Evolutionary conservation across 2,113 vertebrate genomes (phyloP), one percentile per base, ranked within the genome.

Genomic region (Ellobius talpinus): DNA sequence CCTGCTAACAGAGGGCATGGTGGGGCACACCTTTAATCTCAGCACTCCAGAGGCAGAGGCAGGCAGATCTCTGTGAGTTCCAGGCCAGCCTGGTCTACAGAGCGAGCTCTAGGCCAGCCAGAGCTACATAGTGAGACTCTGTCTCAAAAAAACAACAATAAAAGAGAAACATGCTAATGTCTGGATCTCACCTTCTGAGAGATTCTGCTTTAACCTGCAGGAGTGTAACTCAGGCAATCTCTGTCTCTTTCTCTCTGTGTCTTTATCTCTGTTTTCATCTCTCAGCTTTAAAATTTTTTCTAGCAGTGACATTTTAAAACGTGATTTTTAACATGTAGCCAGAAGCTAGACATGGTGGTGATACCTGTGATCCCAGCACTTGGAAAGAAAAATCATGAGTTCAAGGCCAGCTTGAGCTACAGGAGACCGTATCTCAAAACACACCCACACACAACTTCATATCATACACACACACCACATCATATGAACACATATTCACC

Each of bases 141-240:
- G 36, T 36, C 55, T 39, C 5, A 14, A 82, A 81, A n/a, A 26
- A 58, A 78, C 0, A 78, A 21, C 10, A 79, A 12, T 16, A 45
- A 76, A 76, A 52, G 31, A 79, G 73, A 90, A 95, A 88, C 63
- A 29, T 70, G 55, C 17, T 52, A 50, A 50, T 85, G 21, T 86
- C 89, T 84, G 13, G 6, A 39, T 61, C 55, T 84, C 12, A 42
- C 58, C n/a, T n/a, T 81, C 55, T 63, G 39, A 76, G 7, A 92
- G 33, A 93, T 66, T 88, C 50, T 81, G 55, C 81, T 76, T 92
- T 88, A 85, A 91, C 47, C 89, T 96, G 45, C 4, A 72, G 17
- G n/a, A 95, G 29, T 87, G 6, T 36, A 10, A 26, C 42, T 89
- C 24, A 82, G 52, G 82, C 26, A 65, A 17, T 68, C 55, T 70